Evolutionary conservation across 2,888 invertebrate genomes (phyloP), one percentile per base, ranked within the genome.

Genomic region (Pyrrhosoma nymphula): DNA sequence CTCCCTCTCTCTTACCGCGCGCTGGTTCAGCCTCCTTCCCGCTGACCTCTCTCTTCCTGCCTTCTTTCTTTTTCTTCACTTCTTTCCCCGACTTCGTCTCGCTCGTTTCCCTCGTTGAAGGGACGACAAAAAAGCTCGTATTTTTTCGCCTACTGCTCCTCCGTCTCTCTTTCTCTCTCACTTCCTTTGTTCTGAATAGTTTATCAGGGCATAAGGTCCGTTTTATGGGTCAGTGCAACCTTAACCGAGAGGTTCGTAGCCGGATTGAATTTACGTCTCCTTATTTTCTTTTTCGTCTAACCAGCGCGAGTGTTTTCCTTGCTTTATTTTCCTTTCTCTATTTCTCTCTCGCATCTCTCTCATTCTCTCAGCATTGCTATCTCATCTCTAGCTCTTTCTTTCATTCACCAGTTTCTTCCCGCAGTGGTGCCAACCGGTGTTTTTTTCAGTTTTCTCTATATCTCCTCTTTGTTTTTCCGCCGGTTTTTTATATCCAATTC

Each of bases 151-250:
- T 47, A 4, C n/a, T n/a, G n/a, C 47, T 47, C 47, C 47, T 47
- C 47, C 8, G 4, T 47, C 47, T 47, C 47, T 47, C 47, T 8
- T 47, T 47, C 89, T n/a, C 16, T 93, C 39, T 26, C 30, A 8
- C 26, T 82, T 6, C 26, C 35, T 82, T 93, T 69, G 69, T 93
- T 93, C n/a, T 93, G 69, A 93, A 93, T 93, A 93, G 93, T 93
- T 93, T 93, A 93, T 93, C 69, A 93, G 75, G 93, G 93, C 93
- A 69, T 93, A 75, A 93, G 93, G 93, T 93, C 93, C 93, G 47
- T 69, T 93, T 93, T 93, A 93, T 93, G 69, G 93, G 69, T 63
- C 93, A n/a, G 47, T 63, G 69, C 93, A 63, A 47, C 89, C 82
- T 82, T 89, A 47, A 56, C 91, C 91, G 56, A 39, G 56, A 39